Base-by-base conservation (phyloP, 64 coral and sea anemone species). In the Catalaphyllia jardinei region DNA sequence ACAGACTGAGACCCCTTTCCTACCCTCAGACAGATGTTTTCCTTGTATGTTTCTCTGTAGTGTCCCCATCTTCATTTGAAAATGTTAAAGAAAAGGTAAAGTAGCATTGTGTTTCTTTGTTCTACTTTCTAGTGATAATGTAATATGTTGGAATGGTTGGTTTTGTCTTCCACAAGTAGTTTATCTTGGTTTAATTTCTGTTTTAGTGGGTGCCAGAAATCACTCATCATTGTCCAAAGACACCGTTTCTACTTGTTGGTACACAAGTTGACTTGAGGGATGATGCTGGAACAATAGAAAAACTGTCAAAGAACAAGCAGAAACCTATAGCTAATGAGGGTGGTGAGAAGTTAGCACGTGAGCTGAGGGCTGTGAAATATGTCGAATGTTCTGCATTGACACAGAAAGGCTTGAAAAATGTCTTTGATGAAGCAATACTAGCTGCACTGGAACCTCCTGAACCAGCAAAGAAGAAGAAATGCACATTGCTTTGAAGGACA, bases 131-230 rank as follows among this genome's bases (percentile, higher is more conserved):
- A 14, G 54, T 57, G 54, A 16, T 57, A 15, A 15, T 57, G 54
- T 57, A 13, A 1, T 12, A 57, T 16, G 14, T 1, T 14, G 54
- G 8, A 10, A 57, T 86, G 35, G 29, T 38, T 24, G 24, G 9
- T 5, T 7, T 46, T 72, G 9, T 10, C 25, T 33, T 14, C 0
- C 31, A 49, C 22, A 69, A 5, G 33, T 30, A 16, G 42, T n/a
- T 86, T 82, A 20, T 91, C 24, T 0, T 71, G 12, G 31, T 92
- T 60, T 22, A 69, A 50, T 89, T 29, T 77, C 35, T 24, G 62
- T 98, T 60, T 29, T 38, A 98, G 96, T 98, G 96, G 96, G 96
- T 98, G 27, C 96, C 96, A 86, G 96, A 98, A 82, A 98, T 98
- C 20, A 98, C 96, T 24, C 96, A 98, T 91, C 96, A 98, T 49